Base-by-base conservation (phyloP, 1,140 invertebrate genomes). In the Drosophila erecta region DNA sequence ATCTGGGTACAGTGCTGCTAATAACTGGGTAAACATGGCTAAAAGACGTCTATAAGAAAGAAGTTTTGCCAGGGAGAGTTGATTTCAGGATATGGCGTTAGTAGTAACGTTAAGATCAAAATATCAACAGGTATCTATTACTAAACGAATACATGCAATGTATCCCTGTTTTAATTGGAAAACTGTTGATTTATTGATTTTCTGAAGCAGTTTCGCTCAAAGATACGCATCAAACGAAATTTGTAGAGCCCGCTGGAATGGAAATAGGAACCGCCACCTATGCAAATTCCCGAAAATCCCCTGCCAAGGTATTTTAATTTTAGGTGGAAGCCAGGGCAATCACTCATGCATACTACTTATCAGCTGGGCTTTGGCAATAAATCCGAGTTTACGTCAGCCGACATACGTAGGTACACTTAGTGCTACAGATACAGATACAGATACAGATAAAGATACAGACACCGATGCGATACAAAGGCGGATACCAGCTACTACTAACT, bases 331-430 rank as follows among this genome's bases (percentile, higher is more conserved):
- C 30, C 44, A 50, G 37, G 38, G 30, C 69, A 70, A 40, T 43
- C 66, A 57, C 46, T 60, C 67, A 72, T 46, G 55, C 30, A 53
- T 46, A 40, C 60, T 60, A 71, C 65, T 58, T 67, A 75, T 54
- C 60, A 66, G 70, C 38, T 70, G 65, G 62, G 72, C 71, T 76
- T 76, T 76, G 62, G 61, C 35, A 14, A 49, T 58, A 66, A 73
- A 62, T 62, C 69, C 51, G 40, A 40, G 7, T 30, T 17, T 35
- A 40, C 35, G 38, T 35, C 44, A 43, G 8, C 46, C 38, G 35
- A 35, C 20, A 72, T 27, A 27, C 12, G 11, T 37, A 38, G 37
- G 14, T 30, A 30, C 30, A 30, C 37, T 12, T 38, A 14, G 11
- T 38, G 17, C 10, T 20, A 62, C 15, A 30, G 17, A 20, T 24